Conservation (phyloP, 2,888 invertebrate species). For the Lasioglossum figueresi region DNA sequence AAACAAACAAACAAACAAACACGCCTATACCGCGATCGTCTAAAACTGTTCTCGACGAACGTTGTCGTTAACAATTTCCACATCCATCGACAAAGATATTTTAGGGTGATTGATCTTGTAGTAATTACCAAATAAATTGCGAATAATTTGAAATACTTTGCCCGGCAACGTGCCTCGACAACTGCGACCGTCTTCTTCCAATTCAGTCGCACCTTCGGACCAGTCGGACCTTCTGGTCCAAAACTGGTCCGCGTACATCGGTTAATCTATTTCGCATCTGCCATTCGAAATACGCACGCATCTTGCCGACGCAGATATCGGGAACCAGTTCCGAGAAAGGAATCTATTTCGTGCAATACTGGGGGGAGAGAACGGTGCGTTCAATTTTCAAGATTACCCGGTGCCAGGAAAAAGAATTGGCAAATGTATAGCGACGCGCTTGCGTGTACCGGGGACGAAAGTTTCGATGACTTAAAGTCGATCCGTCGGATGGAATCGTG, state of each 20-base stretch:
- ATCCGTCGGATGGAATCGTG: background rate
- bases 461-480: background rate
- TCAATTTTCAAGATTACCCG: constrained; percentile 33
- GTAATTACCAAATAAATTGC: background rate
- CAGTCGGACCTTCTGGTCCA: background rate
- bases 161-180: background rate
- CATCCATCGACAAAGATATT: background rate
- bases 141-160: background rate
- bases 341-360: constrained; percentile 42
- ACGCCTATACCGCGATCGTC: too few relatives aligned
- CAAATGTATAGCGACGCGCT: constrained; percentile 10
- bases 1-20: background rate
- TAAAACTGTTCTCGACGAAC: background rate
- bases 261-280: constrained; percentile 49
- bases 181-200: background rate
- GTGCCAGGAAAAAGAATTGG: constrained; percentile 28
- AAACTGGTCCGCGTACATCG: constrained; percentile 41
- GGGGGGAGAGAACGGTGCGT: background rate
- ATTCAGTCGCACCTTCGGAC: too few relatives aligned
- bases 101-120: background rate
- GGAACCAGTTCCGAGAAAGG: constrained; percentile 52
- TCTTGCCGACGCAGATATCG: constrained; percentile 18
- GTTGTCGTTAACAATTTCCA: background rate
- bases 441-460: constrained; percentile 13
- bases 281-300: constrained; percentile 30